Evolutionary conservation across 2,888 invertebrate genomes (phyloP).

Genomic region (Holacanthella duospinosa): DNA sequence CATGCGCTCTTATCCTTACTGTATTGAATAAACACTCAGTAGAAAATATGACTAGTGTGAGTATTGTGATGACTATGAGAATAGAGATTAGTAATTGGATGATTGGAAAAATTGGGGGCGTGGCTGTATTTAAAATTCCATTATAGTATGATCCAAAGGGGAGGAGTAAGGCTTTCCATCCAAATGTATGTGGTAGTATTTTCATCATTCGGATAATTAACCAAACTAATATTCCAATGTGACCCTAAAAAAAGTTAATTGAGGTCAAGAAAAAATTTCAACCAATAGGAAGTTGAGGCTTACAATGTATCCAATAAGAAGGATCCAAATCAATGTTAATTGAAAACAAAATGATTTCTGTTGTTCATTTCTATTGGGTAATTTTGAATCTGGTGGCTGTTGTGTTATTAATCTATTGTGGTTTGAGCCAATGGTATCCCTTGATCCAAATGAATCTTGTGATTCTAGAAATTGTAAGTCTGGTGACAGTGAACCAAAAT

Average conservation of each 20-base stretch:
- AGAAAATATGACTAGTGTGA: not conserved
- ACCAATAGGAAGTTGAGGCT: not conserved
- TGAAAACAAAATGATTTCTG: too few relatives aligned
- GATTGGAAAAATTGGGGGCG: not conserved
- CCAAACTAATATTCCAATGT: not conserved
- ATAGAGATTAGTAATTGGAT: not conserved
- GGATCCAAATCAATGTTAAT: not conserved
- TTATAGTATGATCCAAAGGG: not conserved
- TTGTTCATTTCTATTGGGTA: not conserved
- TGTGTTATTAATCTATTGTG: too few relatives aligned
- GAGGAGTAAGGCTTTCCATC: not conserved
- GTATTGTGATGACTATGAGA: not conserved
- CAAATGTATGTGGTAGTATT: constrained; percentile 1
- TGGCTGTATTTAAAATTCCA: not conserved
- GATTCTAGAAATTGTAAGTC: not conserved
- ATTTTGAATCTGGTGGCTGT: too few relatives aligned
- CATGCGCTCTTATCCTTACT: not conserved
- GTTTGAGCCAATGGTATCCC: not conserved
- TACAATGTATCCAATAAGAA: not conserved
- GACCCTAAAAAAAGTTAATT: not conserved
- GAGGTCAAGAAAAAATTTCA: not conserved
- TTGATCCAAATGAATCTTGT: not conserved
- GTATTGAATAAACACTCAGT: not conserved
- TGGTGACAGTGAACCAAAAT: too few relatives aligned
- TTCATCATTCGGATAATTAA: not conserved